Evolutionary conservation across 2,888 invertebrate species (phyloP).

Genomic region (Meteorus cinctellus): DNA sequence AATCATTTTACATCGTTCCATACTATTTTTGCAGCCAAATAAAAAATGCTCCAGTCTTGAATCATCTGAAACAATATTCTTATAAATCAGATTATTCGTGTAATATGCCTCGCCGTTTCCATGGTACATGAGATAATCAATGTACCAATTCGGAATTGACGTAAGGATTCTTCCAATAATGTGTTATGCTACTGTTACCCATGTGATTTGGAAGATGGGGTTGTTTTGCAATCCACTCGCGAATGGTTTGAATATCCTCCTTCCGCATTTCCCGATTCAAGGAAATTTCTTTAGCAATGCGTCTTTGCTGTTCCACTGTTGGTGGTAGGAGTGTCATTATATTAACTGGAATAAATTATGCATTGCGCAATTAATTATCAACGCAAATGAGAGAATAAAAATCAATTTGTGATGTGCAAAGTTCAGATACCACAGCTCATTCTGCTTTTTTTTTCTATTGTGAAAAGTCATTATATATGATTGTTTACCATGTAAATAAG

Average conservation of each 20-base stretch:
- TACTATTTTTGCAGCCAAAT: constrained; percentile 71
- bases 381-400: background rate
- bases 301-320: constrained; percentile 66
- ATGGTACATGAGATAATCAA: too few relatives aligned
- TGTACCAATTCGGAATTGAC: too few relatives aligned
- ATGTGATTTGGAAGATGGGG: constrained; percentile 71
- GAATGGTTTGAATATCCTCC: constrained; percentile 63
- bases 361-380: background rate
- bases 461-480: too few relatives aligned
- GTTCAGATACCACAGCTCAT: background rate
- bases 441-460: background rate
- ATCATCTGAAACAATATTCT: constrained; percentile 62
- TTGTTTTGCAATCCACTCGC: constrained; percentile 70
- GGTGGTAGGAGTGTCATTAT: constrained; percentile 69
- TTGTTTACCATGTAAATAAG: background rate
- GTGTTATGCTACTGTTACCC: constrained; percentile 57
- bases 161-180: background rate
- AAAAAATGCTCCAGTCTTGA: constrained; percentile 68
- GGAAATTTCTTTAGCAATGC: constrained; percentile 66
- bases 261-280: constrained; percentile 67
- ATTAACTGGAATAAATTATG: background rate
- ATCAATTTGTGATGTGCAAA: background rate
- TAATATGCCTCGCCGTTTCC: too few relatives aligned
- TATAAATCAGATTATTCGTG: background rate
- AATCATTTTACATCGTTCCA: constrained; percentile 69